A percentile compares a stretch with the other conserved stretches of the same genome.
phyloP scores from a whole-genome alignment of 1,140 invertebrate genomes.

The Triops longicaudatus region DNA sequence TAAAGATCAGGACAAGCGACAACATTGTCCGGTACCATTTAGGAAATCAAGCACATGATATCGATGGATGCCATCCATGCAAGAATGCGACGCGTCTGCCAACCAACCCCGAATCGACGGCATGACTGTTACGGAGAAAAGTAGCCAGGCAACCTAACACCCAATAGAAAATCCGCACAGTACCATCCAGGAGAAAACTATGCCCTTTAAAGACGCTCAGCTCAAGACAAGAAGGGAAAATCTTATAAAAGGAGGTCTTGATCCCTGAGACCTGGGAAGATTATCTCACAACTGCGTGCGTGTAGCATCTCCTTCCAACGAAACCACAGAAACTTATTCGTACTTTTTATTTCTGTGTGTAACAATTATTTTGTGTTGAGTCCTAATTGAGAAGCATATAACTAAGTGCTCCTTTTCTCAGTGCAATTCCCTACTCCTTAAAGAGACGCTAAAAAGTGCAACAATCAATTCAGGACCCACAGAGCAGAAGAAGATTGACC shows the following conservation, averaged over 20 bases:
- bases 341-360: neutral
- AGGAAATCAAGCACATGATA: too few species aligned
- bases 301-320: neutral
- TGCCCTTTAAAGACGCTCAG: neutral
- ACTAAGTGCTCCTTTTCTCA: too few species aligned
- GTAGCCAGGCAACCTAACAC: neutral
- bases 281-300: neutral
- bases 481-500: too few species aligned
- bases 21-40: too few species aligned
- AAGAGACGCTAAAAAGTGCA: too few species aligned
- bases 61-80: too few species aligned
- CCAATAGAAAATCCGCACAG: neutral
- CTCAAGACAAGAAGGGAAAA: neutral
- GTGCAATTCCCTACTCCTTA: too few species aligned
- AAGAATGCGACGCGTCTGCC: neutral
- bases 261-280: neutral
- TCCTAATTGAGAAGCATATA: too few species aligned
- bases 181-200: neutral
- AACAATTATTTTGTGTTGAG: neutral
- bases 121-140: neutral
- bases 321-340: neutral
- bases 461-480: too few species aligned
- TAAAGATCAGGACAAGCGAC: too few species aligned
- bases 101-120: neutral
- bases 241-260: neutral